Percentiles rank a stretch among this genome's conserved stretches.
phyloP scores from a whole-genome alignment of 2,888 invertebrate genomes.

The Eilema sororculum region DNA sequence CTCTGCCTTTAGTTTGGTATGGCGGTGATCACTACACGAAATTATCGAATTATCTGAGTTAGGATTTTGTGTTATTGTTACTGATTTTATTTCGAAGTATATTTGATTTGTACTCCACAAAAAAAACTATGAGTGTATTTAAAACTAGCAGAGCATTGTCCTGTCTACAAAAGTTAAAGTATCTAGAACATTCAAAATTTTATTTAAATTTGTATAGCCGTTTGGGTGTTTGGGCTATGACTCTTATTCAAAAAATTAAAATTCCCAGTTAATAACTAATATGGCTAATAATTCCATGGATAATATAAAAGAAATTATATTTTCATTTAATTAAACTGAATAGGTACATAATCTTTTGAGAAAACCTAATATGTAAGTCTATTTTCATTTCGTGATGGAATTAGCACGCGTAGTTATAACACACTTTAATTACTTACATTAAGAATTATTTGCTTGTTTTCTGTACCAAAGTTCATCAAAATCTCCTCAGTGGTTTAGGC shows the following conservation, averaged over 20 bases:
- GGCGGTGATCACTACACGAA: constrained; percentile 28
- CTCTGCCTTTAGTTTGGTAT: constrained; percentile 46
- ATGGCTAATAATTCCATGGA: too few relatives aligned
- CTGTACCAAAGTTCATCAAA: too few relatives aligned
- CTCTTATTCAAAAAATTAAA: too few relatives aligned
- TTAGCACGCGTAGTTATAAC: background rate
- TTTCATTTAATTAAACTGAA: too few relatives aligned
- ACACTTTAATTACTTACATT: too few relatives aligned
- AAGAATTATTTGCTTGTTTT: too few relatives aligned
- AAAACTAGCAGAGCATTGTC: background rate
- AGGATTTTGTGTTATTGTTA: background rate
- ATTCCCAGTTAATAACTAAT: too few relatives aligned
- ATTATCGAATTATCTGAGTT: background rate
- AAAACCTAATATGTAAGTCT: too few relatives aligned
- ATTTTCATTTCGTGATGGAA: background rate
- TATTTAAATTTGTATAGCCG: background rate
- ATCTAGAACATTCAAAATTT: background rate
- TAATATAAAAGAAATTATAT: too few relatives aligned
- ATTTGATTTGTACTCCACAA: background rate
- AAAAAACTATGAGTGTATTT: background rate
- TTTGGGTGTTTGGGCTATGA: background rate
- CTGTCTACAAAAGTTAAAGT: too few relatives aligned
- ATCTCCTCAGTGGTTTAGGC: too few relatives aligned
- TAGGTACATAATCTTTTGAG: too few relatives aligned
- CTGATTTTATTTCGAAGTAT: background rate